phyloP scores from a whole-genome alignment of 2,113 vertebrate genomes.

The Tonatia bakeri region DNA sequence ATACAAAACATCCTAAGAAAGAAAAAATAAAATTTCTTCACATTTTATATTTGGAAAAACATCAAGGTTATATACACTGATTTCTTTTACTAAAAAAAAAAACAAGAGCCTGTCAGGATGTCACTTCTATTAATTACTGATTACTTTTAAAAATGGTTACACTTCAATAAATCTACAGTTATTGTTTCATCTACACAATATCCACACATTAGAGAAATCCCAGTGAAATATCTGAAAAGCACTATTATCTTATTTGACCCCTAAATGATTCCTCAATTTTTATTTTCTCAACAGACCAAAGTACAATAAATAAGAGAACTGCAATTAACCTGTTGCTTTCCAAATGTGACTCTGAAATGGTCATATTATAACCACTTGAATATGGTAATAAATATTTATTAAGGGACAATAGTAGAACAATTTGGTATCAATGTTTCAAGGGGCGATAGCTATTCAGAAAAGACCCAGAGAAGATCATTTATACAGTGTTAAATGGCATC shows the following conservation, averaged over 20 bases:
- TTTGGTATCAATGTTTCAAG: constrained; percentile 1
- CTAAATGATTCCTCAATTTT: constrained; percentile 6
- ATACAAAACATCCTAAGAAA: constrained; percentile 90
- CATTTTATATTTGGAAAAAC: constrained; percentile 26
- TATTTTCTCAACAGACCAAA: constrained; percentile 33
- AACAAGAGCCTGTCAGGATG: not conserved
- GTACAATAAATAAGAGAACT: constrained; percentile 19
- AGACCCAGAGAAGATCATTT: not conserved
- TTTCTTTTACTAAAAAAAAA: constrained; percentile 30
- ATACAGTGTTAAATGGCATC: not conserved
- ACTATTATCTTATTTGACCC: constrained; percentile 1
- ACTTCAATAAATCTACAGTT: not conserved
- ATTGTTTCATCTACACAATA: not conserved
- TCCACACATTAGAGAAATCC: not conserved
- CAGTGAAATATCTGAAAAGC: not conserved
- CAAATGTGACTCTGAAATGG: not conserved
- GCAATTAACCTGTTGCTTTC: not conserved
- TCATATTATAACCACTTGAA: not conserved
- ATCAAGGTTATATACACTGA: not conserved
- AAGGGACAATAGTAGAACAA: not conserved
- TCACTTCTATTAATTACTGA: constrained; percentile 29
- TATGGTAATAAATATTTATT: not conserved
- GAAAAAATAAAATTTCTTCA: constrained; percentile 22
- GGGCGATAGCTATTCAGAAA: not conserved
- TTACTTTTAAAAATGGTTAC: constrained; percentile 2